Evolutionary conservation across 37 sponge, comb jelly and placozoan species (phyloP).

Genomic region (Corticium candelabrum): DNA sequence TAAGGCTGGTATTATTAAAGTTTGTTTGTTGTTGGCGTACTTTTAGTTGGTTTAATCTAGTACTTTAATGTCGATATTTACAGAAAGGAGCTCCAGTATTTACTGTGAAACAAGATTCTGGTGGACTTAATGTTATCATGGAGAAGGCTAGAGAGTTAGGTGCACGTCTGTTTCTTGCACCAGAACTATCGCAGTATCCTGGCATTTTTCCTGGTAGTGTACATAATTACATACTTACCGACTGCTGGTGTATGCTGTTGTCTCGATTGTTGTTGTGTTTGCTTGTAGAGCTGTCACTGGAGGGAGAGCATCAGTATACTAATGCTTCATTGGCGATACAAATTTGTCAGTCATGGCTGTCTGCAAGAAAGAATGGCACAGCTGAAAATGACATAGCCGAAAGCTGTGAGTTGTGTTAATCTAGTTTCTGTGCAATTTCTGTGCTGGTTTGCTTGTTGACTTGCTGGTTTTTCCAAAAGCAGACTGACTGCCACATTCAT

Average conservation of each 20-base stretch:
- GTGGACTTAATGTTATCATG: conserved; percentile 32
- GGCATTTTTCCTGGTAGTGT: not conserved
- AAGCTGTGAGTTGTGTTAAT: no score
- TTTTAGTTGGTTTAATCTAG: no score
- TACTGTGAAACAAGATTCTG: conserved; percentile 50
- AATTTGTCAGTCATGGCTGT: conserved; percentile 51
- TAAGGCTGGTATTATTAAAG: conserved; percentile 95
- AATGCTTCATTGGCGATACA: conserved; percentile 74
- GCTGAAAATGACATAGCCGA: no score
- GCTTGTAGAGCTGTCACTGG: conserved; percentile 30
- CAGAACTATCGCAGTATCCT: not conserved
- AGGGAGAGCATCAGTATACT: conserved; percentile 49
- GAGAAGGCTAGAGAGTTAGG: conserved; percentile 49
- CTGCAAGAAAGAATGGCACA: no score
- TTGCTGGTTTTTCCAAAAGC: no score
- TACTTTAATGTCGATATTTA: no score
- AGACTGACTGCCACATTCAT: no score
- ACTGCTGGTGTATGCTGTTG: no score
- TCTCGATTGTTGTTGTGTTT: not conserved
- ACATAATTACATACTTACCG: no score
- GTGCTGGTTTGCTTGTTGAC: no score
- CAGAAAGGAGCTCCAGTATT: conserved; percentile 65
- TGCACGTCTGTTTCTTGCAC: conserved; percentile 2
- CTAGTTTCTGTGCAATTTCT: no score
- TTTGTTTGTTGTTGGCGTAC: conserved; percentile 9